Evolutionary conservation across 2,797 vertebrate species (phyloP), one percentile per base, ranked within the genome.

Genomic region (Percopsis omiscomaycus): DNA sequence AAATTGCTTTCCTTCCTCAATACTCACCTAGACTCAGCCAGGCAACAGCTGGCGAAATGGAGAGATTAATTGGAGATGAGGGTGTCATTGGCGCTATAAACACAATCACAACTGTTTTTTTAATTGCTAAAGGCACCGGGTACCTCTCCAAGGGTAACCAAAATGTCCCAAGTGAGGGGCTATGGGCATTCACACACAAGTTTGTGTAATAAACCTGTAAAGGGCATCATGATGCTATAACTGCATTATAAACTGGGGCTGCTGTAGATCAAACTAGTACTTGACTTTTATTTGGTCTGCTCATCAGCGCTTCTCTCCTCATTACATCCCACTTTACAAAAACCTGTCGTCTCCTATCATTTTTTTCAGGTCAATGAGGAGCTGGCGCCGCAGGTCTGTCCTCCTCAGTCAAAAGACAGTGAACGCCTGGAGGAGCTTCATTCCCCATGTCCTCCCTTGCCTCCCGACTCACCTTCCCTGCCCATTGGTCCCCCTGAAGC

Each of bases 311-410:
- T 63, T 73, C 50, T 68, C 28, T 71, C 56, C 57, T 71, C 59
- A 59, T 73, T 60, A 57, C 8, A 15, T 74, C 27, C 50, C 32
- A 60, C 42, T 78, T 79, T 68, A 11, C n/a, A 73, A 79, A 74
- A 53, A 29, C 55, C 75, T 55, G 9, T 47, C 1, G 6, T 42
- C 22, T 28, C 1, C 52, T 77, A 1, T 77, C 48, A 16, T 76
- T 45, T 22, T 22, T 81, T 85, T 69, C 75, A 92, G 91, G 75
- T 81, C 66, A 54, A 1, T 28, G 61, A 60, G 66, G 66, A 85
- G 68, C 16, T 45, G 58, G 52, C 37, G 12, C 72, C 66, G 69
- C 56, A 27, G 47, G 56, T 68, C 66, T 28, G 49, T 50, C 48
- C 52, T 58, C 54, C 71, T 66, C 49, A 61, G 55, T 60, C 1